A percentile compares a stretch with the other conserved stretches of the same genome.
These are phyloP conservation scores for Halichoeres trimaculatus DNA, from an alignment of 2,113 vertebrate genomes.

Conservation along the genomic window DNA sequence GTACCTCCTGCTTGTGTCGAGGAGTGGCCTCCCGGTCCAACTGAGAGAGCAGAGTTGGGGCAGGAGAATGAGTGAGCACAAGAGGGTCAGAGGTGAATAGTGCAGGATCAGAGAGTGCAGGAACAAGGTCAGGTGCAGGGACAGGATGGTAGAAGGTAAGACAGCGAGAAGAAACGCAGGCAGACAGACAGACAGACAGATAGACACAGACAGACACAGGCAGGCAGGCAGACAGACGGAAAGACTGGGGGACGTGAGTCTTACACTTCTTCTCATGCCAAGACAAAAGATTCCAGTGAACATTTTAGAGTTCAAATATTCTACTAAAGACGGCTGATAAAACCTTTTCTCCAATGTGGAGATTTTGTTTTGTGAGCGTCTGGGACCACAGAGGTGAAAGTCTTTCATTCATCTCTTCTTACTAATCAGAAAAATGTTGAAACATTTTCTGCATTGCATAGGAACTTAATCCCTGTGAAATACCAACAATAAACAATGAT, in stretches of 20 bases:
- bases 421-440: no score
- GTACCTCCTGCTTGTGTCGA: conserved; percentile 98
- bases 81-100: conserved; percentile 49
- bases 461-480: no score
- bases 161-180: conserved; percentile 37
- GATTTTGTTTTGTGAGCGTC: background rate
- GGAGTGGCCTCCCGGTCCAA: conserved; percentile 95
- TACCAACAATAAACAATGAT: no score
- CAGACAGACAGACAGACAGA: conserved; percentile 33
- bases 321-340: background rate
- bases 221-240: no score
- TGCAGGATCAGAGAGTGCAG: conserved; percentile 58
- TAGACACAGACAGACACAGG: no score
- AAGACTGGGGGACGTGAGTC: no score
- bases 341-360: background rate
- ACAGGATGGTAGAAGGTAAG: conserved; percentile 55
- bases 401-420: no score
- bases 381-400: no score
- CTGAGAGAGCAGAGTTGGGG: conserved; percentile 85
- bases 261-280: conserved; percentile 16
- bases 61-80: conserved; percentile 73
- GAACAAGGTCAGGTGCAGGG: conserved; percentile 55
- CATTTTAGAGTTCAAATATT: background rate
- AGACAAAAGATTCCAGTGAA: conserved; percentile 40
- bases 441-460: no score